Evolutionary conservation across 1,140 invertebrate genomes (phyloP).

Genomic region (Galendromus occidentalis): DNA sequence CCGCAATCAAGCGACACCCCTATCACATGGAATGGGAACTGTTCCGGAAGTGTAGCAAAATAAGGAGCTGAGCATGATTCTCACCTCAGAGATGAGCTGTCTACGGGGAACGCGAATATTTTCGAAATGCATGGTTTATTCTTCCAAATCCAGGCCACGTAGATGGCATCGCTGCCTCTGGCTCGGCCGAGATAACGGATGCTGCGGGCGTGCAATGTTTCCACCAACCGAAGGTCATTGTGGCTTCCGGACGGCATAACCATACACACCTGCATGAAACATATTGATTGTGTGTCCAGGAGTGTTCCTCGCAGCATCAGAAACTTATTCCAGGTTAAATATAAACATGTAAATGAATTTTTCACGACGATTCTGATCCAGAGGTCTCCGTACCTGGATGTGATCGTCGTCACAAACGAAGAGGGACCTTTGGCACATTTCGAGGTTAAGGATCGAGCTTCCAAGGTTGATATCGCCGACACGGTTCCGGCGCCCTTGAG

Average conservation of each 20-base stretch:
- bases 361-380: not conserved
- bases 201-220: not conserved
- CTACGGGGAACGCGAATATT: not conserved
- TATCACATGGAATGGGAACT: not conserved
- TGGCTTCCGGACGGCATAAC: not conserved
- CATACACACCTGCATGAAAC: not conserved
- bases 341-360: not conserved
- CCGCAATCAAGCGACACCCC: not conserved
- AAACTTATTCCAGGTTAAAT: not conserved
- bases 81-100: not conserved
- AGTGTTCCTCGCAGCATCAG: no score
- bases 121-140: not conserved
- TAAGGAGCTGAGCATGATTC: not conserved
- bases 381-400: not conserved
- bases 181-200: not conserved
- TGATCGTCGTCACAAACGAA: conserved; percentile 9
- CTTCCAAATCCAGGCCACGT: conserved; percentile 7
- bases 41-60: not conserved
- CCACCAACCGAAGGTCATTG: not conserved
- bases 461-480: not conserved
- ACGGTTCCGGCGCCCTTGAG: not conserved
- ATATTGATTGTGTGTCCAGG: no score
- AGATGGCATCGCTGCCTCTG: not conserved
- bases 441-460: not conserved
- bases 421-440: conserved; percentile 6